These are phyloP conservation scores for Poecilia picta DNA, from an alignment of 2,797 vertebrate species.

Conservation along the genomic window DNA sequence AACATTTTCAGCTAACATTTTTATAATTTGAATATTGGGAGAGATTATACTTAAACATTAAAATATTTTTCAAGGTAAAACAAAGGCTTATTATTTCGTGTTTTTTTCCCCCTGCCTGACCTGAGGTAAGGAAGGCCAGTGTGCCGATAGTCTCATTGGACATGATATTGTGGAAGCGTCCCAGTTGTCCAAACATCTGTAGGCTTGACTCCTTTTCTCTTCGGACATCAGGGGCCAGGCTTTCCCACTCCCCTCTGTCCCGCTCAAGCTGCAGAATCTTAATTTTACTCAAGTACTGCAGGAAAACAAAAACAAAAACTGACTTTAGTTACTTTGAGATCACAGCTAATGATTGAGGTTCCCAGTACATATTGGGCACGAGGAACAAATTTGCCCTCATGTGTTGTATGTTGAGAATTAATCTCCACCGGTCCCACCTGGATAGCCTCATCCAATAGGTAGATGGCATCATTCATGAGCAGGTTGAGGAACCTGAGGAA, in stretches of 20 bases:
- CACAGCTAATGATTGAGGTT: not conserved
- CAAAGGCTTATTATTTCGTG: not conserved
- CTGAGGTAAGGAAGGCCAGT: conserved; percentile 95
- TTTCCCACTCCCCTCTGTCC: conserved; percentile 94
- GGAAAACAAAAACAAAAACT: conserved; percentile 31
- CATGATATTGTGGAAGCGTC: conserved; percentile 99
- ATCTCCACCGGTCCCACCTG: conserved; percentile 82
- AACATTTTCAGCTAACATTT: not conserved
- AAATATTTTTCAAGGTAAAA: not conserved
- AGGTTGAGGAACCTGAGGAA: conserved; percentile 96
- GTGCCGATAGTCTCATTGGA: conserved; percentile 98
- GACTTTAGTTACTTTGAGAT: not conserved
- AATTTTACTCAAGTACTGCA: conserved; percentile 97
- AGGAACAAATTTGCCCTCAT: not conserved
- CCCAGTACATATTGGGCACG: not conserved
- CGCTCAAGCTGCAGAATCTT: conserved; percentile 97
- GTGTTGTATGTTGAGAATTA: not conserved
- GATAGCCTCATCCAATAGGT: conserved; percentile 96
- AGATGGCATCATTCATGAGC: conserved; percentile 97
- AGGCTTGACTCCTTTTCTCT: conserved; percentile 95
- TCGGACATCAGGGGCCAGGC: conserved; percentile 87
- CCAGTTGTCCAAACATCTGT: conserved; percentile 97
- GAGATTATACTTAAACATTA: not conserved
- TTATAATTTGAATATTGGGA: not conserved
- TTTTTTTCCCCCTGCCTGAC: conserved; percentile 71